Percentiles rank a stretch among this genome's conserved stretches.
These are phyloP conservation scores for Cryptomyrus ogoouensis DNA, from an alignment of 2,113 vertebrate species.

Conservation along the genomic window DNA sequence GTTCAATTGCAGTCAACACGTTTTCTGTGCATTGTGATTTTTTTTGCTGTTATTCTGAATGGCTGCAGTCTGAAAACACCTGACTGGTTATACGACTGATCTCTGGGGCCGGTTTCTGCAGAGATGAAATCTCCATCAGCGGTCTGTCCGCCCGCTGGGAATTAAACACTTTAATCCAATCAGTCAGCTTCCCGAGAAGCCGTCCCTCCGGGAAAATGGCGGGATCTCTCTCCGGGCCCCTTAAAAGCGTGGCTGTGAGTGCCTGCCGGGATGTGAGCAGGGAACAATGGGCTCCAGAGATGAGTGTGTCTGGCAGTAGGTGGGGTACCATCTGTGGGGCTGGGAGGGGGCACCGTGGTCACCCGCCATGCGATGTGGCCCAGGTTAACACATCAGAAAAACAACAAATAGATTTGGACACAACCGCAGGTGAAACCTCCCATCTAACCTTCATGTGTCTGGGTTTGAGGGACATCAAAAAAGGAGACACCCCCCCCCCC, in stretches of 20 bases:
- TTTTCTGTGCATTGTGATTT: neutral
- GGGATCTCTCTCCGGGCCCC: constrained; percentile 73
- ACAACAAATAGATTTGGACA: neutral
- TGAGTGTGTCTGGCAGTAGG: neutral
- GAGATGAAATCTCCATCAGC: constrained; percentile 75
- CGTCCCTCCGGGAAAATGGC: constrained; percentile 75
- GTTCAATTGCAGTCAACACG: neutral
- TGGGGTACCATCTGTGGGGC: neutral
- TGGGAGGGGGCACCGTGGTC: neutral
- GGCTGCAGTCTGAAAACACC: neutral
- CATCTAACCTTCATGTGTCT: neutral
- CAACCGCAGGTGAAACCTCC: neutral
- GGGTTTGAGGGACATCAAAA: neutral
- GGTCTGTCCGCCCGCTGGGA: constrained; percentile 90
- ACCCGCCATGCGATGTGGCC: neutral
- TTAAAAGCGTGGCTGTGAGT: constrained; percentile 56
- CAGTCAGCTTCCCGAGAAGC: constrained; percentile 84
- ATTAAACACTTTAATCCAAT: constrained; percentile 97
- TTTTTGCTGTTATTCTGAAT: neutral
- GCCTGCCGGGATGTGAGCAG: constrained; percentile 6
- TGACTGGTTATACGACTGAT: neutral
- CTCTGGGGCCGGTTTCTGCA: constrained; percentile 22
- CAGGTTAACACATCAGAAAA: neutral
- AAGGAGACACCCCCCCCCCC: neutral
- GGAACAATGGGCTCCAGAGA: constrained; percentile 57